A percentile compares a stretch with the other conserved stretches of the same genome.
phyloP scores from a whole-genome alignment of 2,113 vertebrate genomes.

The Myrmophylax atrothorax region DNA sequence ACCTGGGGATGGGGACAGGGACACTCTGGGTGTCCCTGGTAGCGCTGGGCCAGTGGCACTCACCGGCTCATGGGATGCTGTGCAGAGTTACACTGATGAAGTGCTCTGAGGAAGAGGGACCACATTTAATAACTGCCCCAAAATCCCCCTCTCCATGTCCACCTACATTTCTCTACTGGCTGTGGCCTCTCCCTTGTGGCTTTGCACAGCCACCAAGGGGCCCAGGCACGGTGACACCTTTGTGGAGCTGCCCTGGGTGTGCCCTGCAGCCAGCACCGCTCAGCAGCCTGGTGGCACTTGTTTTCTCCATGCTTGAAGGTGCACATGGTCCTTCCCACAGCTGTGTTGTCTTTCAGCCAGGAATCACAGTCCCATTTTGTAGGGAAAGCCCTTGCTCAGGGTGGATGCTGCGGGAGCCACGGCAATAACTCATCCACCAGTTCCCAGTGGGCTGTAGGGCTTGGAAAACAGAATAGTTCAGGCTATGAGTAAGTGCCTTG shows the following conservation, averaged over 20 bases:
- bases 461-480: neutral
- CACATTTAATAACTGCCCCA: accelerated
- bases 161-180: neutral
- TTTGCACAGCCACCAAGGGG: neutral
- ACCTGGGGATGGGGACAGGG: neutral
- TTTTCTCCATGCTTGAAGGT: neutral
- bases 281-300: accelerated
- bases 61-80: accelerated
- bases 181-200: neutral
- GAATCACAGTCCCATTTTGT: accelerated
- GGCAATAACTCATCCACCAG: neutral
- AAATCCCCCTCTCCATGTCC: neutral
- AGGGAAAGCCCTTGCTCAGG: neutral
- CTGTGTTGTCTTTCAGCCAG: accelerated
- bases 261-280: neutral
- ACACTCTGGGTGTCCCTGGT: neutral
- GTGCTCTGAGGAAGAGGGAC: neutral
- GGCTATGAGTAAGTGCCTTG: neutral
- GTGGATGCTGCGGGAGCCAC: accelerated
- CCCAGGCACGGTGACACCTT: accelerated
- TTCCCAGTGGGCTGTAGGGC: neutral
- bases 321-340: neutral
- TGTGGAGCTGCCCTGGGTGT: accelerated
- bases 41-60: accelerated
- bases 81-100: neutral